Evolutionary conservation across 2,113 vertebrate genomes (phyloP).

Genomic region (Microtus pennsylvanicus): DNA sequence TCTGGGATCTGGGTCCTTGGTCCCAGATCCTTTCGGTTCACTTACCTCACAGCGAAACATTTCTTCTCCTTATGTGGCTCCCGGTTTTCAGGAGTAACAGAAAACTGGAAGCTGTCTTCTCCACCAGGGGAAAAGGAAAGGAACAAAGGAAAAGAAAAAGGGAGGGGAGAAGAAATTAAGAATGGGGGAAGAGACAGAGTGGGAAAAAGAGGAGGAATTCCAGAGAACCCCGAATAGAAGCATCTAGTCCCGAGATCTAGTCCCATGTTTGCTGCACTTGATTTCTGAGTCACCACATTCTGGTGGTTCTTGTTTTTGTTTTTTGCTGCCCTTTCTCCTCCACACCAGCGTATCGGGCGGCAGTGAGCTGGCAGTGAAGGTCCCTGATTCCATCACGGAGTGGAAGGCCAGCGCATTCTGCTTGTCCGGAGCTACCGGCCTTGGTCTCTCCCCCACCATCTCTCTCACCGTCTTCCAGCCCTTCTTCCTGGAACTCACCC

Average conservation of each 20-base stretch:
- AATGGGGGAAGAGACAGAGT: too few species aligned
- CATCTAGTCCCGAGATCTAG: not conserved
- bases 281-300: not conserved
- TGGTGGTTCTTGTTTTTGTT: not conserved
- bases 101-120: not conserved
- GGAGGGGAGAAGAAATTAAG: not conserved
- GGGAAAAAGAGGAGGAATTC: not conserved
- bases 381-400: constrained; percentile 93
- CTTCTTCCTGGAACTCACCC: constrained; percentile 92
- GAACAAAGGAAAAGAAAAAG: too few species aligned
- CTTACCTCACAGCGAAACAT: not conserved
- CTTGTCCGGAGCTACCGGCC: constrained; percentile 85
- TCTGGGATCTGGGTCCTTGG: not conserved
- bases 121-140: too few species aligned
- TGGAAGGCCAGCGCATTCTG: constrained; percentile 92
- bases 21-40: constrained; percentile 5
- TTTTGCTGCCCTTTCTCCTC: not conserved
- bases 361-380: constrained; percentile 82
- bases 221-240: not conserved
- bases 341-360: constrained; percentile 86
- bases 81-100: not conserved
- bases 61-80: not conserved
- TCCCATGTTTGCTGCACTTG: not conserved
- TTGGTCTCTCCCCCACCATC: constrained; percentile 90
- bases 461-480: constrained; percentile 91